These are phyloP conservation scores for Busseola fusca DNA, from an alignment of 2,888 invertebrate genomes.

Conservation along the genomic window DNA sequence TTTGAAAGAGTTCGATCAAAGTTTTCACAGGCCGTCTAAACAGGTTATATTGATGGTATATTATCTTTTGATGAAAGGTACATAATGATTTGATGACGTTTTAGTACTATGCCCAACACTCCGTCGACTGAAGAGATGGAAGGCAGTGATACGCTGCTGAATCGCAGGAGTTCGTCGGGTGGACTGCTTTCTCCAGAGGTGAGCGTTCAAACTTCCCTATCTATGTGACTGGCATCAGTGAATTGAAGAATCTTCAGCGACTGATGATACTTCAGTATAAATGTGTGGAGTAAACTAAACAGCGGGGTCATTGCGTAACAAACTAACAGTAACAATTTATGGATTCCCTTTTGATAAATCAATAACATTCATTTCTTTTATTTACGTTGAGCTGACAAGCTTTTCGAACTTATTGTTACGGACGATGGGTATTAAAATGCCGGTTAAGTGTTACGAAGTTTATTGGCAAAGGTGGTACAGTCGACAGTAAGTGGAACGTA, in stretches of 20 bases:
- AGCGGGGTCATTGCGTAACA: no score
- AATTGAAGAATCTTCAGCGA: not conserved
- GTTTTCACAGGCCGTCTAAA: not conserved
- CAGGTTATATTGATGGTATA: not conserved
- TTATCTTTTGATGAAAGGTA: not conserved
- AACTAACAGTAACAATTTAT: no score
- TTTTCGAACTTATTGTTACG: no score
- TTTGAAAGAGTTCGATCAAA: constrained; percentile 1
- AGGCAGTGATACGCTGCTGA: constrained; percentile 86
- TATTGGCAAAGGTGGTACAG: no score
- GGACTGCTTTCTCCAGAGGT: constrained; percentile 95
- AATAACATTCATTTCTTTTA: no score
- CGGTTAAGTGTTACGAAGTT: no score
- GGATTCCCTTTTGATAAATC: no score
- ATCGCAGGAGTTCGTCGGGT: constrained; percentile 94
- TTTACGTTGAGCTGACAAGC: no score
- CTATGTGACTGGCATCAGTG: not conserved
- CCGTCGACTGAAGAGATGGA: constrained; percentile 92
- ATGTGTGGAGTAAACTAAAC: not conserved
- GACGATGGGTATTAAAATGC: no score
- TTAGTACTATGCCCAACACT: constrained; percentile 91
- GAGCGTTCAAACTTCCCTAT: constrained; percentile 56
- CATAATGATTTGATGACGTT: constrained; percentile 61
- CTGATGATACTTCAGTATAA: not conserved
- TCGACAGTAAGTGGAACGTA: no score